Conservation (phyloP, 2,888 invertebrate species). For the Lepidonotus clava region DNA sequence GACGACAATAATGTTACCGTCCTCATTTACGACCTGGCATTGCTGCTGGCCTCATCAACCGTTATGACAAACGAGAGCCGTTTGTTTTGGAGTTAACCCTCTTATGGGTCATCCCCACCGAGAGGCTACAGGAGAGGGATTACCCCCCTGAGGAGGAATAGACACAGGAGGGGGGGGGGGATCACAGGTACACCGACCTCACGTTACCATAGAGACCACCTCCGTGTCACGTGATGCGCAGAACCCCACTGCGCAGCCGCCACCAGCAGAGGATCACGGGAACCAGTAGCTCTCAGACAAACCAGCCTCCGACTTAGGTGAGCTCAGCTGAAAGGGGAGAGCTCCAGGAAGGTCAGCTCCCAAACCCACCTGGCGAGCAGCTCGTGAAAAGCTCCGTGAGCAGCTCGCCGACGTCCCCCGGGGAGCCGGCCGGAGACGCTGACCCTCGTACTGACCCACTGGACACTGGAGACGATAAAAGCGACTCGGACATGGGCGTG, state of each 20-base stretch:
- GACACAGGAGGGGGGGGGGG: too few relatives aligned
- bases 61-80: neutral
- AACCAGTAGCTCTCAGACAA: neutral
- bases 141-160: neutral
- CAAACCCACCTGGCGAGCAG: too few relatives aligned
- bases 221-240: constrained; percentile 7
- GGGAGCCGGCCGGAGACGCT: too few relatives aligned
- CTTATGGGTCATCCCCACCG: neutral
- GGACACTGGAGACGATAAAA: constrained; percentile 40
- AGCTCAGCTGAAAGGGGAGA: too few relatives aligned
- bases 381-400: too few relatives aligned
- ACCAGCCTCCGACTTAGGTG: too few relatives aligned
- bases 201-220: constrained; percentile 14
- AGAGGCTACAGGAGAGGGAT: too few relatives aligned
- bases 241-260: neutral
- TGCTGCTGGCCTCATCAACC: too few relatives aligned
- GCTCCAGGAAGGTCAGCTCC: too few relatives aligned
- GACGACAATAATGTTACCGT: too few relatives aligned
- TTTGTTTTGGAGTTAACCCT: neutral
- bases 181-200: constrained; percentile 11
- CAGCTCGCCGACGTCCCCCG: too few relatives aligned
- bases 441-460: constrained; percentile 37
- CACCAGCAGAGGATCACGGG: neutral
- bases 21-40: too few relatives aligned
- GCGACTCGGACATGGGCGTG: neutral